Conservation (phyloP, 1,140 invertebrate genomes). For the Diorhabda carinulata region DNA sequence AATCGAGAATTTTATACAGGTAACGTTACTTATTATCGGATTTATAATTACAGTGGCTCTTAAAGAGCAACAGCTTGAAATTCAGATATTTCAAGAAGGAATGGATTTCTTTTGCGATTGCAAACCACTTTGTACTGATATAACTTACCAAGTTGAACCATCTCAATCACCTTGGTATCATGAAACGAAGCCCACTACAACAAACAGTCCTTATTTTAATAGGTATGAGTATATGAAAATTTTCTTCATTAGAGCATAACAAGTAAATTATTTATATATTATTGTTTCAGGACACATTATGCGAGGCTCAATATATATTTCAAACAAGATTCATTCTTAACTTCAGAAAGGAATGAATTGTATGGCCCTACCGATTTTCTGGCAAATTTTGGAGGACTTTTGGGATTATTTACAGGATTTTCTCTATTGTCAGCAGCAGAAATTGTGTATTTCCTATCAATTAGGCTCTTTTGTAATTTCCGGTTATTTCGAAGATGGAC, state of each 20-base stretch:
- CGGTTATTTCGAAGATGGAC: constrained; percentile 16
- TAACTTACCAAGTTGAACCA: constrained; percentile 43
- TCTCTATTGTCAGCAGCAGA: constrained; percentile 61
- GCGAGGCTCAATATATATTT: constrained; percentile 49
- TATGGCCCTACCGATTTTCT: constrained; percentile 62
- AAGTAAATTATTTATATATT: not conserved
- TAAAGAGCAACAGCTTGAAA: not conserved
- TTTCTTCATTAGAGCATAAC: no score
- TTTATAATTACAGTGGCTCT: not conserved
- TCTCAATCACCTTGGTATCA: constrained; percentile 40
- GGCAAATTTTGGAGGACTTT: constrained; percentile 61
- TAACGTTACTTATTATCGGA: no score
- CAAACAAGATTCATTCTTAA: constrained; percentile 61
- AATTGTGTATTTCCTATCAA: constrained; percentile 58
- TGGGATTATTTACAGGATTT: constrained; percentile 64
- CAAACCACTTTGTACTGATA: constrained; percentile 42
- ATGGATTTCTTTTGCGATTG: constrained; percentile 47
- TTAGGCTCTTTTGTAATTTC: constrained; percentile 49
- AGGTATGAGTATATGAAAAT: no score
- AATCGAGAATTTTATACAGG: no score
- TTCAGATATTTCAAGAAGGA: not conserved
- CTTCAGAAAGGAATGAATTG: constrained; percentile 57
- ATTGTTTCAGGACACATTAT: constrained; percentile 7
- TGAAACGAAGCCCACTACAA: not conserved
- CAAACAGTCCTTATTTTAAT: no score